Percentiles rank a stretch among this genome's conserved stretches.
Conservation (phyloP, 2,797 vertebrate genomes). For the Telmatherina bonti region DNA sequence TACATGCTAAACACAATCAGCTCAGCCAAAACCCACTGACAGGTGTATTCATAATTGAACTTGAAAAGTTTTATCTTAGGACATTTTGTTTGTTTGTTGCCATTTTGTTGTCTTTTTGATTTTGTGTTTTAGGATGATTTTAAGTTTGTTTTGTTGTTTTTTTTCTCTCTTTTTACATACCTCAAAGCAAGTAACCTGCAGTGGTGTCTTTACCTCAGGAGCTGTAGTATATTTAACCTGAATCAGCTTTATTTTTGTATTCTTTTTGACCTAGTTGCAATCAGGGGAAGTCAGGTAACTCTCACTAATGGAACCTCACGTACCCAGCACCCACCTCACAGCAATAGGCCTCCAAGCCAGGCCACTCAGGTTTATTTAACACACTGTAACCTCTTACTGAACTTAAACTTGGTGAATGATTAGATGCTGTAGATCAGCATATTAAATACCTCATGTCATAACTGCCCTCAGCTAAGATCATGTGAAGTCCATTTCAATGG, state of each 20-base stretch:
- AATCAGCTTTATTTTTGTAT: slow-evolving; percentile 83
- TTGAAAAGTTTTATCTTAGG: slow-evolving; percentile 84
- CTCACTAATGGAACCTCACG: slow-evolving; percentile 55
- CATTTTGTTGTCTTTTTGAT: slow-evolving; percentile 77
- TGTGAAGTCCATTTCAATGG: slow-evolving; percentile 5
- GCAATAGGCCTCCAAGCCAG: slow-evolving; percentile 46
- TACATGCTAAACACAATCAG: slow-evolving; percentile 85
- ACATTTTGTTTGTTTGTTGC: slow-evolving; percentile 80
- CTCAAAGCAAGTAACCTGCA: slow-evolving; percentile 82
- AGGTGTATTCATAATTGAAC: slow-evolving; percentile 82
- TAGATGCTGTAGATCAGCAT: slow-evolving; percentile 75
- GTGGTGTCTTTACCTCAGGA: slow-evolving; percentile 85
- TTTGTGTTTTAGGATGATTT: slow-evolving; percentile 78
- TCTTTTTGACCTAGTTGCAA: slow-evolving; percentile 77
- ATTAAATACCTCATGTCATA: slow-evolving; percentile 56
- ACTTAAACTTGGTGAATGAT: slow-evolving; percentile 50
- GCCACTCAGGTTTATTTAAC: slow-evolving; percentile 50
- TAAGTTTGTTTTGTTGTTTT: slow-evolving; percentile 59
- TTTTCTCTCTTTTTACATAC: slow-evolving; percentile 81
- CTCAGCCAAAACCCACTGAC: slow-evolving; percentile 84
- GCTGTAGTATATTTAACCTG: slow-evolving; percentile 81
- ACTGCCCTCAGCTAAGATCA: slow-evolving; percentile 35
- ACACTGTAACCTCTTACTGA: slow-evolving; percentile 51
- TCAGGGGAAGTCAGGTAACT: slow-evolving; percentile 72
- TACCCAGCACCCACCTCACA: slow-evolving; percentile 53